These are phyloP conservation scores for Microplitis demolitor DNA, from an alignment of 1,140 invertebrate species.

Conservation along the genomic window DNA sequence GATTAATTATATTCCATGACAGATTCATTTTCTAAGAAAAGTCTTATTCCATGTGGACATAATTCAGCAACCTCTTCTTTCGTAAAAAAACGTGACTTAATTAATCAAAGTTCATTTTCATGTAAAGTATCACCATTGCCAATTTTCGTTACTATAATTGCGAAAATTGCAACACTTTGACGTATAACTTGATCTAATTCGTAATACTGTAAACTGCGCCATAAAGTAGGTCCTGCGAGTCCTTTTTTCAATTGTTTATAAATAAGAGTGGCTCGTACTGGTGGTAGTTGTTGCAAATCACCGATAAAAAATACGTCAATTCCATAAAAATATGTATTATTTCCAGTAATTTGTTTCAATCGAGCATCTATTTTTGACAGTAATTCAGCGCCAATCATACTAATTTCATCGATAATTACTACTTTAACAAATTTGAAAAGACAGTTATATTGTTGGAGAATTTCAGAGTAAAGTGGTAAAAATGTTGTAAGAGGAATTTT, in stretches of 20 bases:
- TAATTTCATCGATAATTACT: conserved; percentile 49
- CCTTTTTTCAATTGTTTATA: conserved; percentile 35
- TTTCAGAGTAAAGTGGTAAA: conserved; percentile 28
- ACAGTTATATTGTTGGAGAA: conserved; percentile 30
- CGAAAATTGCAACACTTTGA: conserved; percentile 38
- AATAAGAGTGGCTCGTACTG: conserved; percentile 34
- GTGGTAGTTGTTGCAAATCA: conserved; percentile 32
- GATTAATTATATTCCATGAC: not conserved
- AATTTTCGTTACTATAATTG: conserved; percentile 37
- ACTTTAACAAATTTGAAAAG: conserved; percentile 20
- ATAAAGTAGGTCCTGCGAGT: conserved; percentile 38
- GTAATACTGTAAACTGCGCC: conserved; percentile 42
- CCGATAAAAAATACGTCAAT: conserved; percentile 33
- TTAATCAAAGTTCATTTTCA: conserved; percentile 15
- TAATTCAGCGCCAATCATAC: conserved; percentile 41
- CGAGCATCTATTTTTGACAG: conserved; percentile 37
- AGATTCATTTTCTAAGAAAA: conserved; percentile 17
- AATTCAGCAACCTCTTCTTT: conserved; percentile 13
- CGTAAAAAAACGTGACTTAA: conserved; percentile 26
- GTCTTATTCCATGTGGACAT: conserved; percentile 29
- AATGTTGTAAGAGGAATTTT: not conserved
- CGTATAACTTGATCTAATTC: conserved; percentile 39
- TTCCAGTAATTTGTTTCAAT: conserved; percentile 43
- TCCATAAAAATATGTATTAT: conserved; percentile 30
- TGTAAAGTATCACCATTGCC: conserved; percentile 31